phyloP scores from a whole-genome alignment of 2,888 invertebrate genomes.

The Bombylius major region DNA sequence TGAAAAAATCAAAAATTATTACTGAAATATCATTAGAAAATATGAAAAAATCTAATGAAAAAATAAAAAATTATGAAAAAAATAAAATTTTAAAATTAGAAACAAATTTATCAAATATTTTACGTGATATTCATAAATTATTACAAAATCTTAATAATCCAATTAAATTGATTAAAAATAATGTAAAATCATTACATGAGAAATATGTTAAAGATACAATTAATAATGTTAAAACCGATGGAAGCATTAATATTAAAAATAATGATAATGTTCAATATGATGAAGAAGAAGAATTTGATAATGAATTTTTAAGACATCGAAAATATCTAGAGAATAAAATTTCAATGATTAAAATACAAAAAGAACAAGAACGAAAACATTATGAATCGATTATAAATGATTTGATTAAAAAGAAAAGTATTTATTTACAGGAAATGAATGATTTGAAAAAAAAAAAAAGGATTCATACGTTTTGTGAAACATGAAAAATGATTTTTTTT shows the following conservation, averaged over 20 bases:
- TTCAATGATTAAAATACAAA: constrained; percentile 30
- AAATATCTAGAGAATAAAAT: background rate
- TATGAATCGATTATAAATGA: constrained; percentile 41
- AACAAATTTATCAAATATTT: background rate
- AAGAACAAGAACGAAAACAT: constrained; percentile 13
- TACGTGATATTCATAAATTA: background rate
- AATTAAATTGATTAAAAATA: background rate
- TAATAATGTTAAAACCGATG: constrained; percentile 26
- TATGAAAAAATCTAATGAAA: too few relatives aligned
- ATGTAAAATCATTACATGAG: background rate
- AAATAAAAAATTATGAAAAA: too few relatives aligned
- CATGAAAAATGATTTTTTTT: too few relatives aligned
- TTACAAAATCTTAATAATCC: background rate
- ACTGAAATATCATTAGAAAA: too few relatives aligned
- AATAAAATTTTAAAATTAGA: too few relatives aligned
- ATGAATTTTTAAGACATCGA: background rate
- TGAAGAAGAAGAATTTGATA: background rate
- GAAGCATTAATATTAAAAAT: constrained; percentile 36
- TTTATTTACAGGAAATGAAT: constrained; percentile 65
- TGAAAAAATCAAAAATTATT: too few relatives aligned
- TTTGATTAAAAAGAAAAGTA: constrained; percentile 65
- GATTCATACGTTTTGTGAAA: too few relatives aligned
- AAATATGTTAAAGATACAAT: constrained; percentile 43
- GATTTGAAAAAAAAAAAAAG: too few relatives aligned
- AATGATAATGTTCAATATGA: background rate